Conservation (phyloP, 2,888 invertebrate genomes). For the Acanthosepion esculentum region DNA sequence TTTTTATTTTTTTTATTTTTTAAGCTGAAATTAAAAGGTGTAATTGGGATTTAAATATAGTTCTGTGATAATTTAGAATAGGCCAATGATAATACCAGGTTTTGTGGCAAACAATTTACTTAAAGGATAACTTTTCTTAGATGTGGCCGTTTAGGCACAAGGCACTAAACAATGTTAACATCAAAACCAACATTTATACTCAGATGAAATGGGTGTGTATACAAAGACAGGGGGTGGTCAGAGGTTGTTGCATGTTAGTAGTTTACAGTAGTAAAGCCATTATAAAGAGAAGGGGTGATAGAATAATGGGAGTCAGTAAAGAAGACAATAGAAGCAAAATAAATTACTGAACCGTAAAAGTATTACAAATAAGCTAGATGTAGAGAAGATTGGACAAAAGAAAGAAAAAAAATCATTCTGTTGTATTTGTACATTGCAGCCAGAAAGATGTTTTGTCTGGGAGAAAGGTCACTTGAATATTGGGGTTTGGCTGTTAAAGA, state of each 20-base stretch:
- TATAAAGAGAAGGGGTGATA: background rate
- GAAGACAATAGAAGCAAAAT: background rate
- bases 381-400: background rate
- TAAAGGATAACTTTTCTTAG: constrained; percentile 20
- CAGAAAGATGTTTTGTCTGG: background rate
- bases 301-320: background rate
- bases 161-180: constrained; percentile 1
- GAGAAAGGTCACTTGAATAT: constrained; percentile 1
- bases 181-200: constrained; percentile 6
- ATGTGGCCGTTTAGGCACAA: background rate
- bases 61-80: background rate
- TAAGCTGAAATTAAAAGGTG: background rate
- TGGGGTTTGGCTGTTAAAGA: background rate
- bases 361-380: background rate
- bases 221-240: constrained; percentile 33
- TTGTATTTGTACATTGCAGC: background rate
- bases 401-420: background rate
- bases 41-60: constrained; percentile 33
- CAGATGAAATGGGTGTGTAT: constrained; percentile 7
- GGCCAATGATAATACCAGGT: constrained; percentile 21
- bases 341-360: constrained; percentile 33
- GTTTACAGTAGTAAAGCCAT: background rate
- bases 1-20: background rate
- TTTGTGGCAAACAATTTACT: constrained; percentile 21
- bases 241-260: constrained; percentile 33